These are phyloP conservation scores for Callipepla squamata DNA, from an alignment of 2,113 vertebrate species.

Conservation along the genomic window DNA sequence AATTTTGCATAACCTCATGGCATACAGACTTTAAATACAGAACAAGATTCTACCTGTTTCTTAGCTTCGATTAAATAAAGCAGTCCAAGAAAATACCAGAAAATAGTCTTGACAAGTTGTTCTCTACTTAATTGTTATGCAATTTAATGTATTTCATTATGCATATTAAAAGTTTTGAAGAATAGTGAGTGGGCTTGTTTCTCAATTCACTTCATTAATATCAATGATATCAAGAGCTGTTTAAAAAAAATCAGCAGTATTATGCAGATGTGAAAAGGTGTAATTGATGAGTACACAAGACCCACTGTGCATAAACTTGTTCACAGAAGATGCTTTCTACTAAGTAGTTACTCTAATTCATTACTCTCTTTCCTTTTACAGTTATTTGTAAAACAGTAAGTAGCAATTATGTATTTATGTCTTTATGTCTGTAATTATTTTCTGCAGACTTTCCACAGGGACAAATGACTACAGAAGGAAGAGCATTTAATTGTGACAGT, in stretches of 20 bases:
- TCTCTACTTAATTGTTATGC: not conserved
- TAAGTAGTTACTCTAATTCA: not conserved
- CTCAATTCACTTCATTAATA: not conserved
- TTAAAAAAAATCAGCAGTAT: not conserved
- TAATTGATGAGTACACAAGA: not conserved
- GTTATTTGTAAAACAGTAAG: constrained; percentile 8
- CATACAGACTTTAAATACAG: not conserved
- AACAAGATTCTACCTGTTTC: constrained; percentile 48
- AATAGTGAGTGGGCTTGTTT: not conserved
- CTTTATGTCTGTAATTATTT: constrained; percentile 35
- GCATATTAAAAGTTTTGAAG: not conserved
- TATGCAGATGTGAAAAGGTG: not conserved
- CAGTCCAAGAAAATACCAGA: not conserved
- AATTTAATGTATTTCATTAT: not conserved
- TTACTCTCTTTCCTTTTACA: not conserved
- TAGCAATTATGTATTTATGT: constrained; percentile 31
- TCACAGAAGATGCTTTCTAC: not conserved
- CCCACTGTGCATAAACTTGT: not conserved
- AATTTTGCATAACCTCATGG: not conserved
- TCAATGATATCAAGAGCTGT: not conserved
- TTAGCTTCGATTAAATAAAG: not conserved
- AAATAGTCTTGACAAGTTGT: constrained; percentile 3
- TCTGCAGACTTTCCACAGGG: not conserved
- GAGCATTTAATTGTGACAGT: not conserved
- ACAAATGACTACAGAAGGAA: not conserved